Base-by-base conservation (phyloP, 2,797 vertebrate genomes). In the Manis pentadactyla region DNA sequence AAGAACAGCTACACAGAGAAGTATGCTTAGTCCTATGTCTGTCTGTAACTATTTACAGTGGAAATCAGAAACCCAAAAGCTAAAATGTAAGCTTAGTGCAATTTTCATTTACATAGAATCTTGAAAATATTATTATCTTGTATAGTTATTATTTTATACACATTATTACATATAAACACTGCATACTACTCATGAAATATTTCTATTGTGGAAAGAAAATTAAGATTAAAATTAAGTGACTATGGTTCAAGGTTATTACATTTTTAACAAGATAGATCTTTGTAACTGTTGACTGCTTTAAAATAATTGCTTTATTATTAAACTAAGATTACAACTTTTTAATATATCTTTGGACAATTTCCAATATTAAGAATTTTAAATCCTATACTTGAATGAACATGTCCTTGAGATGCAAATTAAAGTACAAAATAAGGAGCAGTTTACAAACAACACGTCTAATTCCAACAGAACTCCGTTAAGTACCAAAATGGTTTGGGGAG, bases 361-460 rank as follows among this genome's bases (percentile, higher is more conserved):
- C 75, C n/a, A 95, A 82, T 49, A 94, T 64, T 71, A 85, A 71
- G 82, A 96, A 93, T 74, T 75, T 92, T 59, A 96, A 97, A 93
- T 96, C 31, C 6, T 31, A 79, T 12, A 73, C 68, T 53, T 34
- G 53, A 94, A 87, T 27, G 81, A 93, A 85, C 61, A 94, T 34
- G 73, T 79, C 88, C 11, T 69, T 79, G 29, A 86, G 51, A 69
- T 92, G 9, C 83, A 75, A 27, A 82, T 73, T 75, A 94, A 71
- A 69, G 73, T 87, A 96, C 69, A 95, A 68, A 94, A 96, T 51
- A 94, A 95, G 96, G 66, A 94, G 68, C 55, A 90, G 55, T 92
- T 94, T 96, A 97, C 49, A 98, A 97, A 82, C 78, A 87, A 71
- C 71, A 93, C 71, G 96, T 0, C 83, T 93, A 97, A 98, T 92